phyloP scores from a whole-genome alignment of 2,888 invertebrate genomes.

The Nemurella pictetii region DNA sequence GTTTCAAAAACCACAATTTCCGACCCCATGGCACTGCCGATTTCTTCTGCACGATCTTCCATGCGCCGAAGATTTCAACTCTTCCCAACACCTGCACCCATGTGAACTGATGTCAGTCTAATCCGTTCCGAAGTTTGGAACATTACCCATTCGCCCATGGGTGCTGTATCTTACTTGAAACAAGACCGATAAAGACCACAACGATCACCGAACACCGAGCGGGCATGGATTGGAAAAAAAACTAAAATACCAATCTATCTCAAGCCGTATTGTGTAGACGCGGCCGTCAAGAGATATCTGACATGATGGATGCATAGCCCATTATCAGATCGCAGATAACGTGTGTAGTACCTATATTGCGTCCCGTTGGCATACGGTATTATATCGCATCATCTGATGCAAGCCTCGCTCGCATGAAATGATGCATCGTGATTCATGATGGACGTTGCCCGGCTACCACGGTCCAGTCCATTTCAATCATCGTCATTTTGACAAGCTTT shows the following conservation, averaged over 20 bases:
- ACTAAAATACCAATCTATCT: conserved; percentile 2
- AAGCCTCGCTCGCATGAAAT: background rate
- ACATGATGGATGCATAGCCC: conserved; percentile 13
- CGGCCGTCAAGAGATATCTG: background rate
- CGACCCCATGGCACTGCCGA: background rate
- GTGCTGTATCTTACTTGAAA: background rate
- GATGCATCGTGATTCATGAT: background rate
- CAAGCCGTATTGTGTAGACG: background rate
- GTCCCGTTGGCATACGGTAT: background rate
- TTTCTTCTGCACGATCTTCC: background rate
- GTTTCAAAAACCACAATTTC: too few species aligned
- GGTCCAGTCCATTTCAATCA: background rate
- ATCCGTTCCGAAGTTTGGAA: background rate
- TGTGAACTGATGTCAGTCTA: background rate
- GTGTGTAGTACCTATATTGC: background rate
- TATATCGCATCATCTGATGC: background rate
- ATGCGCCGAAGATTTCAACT: background rate
- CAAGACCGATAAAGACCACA: background rate
- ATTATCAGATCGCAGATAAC: conserved; percentile 25
- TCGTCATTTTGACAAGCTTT: background rate
- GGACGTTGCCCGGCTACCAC: background rate
- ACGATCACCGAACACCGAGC: background rate
- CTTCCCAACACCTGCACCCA: background rate
- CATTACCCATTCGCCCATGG: background rate
- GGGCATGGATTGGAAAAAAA: background rate